These are phyloP conservation scores for Xiphias gladius DNA, from an alignment of 2,113 vertebrate species.

Conservation along the genomic window DNA sequence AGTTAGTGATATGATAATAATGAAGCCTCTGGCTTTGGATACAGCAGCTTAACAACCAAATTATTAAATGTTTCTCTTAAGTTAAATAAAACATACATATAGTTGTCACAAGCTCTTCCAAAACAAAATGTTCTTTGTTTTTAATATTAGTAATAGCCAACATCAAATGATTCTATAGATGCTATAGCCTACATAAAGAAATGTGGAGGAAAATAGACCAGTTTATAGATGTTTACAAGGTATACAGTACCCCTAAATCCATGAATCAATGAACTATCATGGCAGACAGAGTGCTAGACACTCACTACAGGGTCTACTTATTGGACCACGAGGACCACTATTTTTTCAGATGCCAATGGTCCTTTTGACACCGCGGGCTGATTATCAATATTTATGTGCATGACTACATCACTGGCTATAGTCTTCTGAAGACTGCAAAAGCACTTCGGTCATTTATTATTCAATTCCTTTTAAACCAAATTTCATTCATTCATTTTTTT, in stretches of 20 bases:
- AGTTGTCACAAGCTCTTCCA: neutral
- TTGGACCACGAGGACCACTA: slow-evolving; percentile 35
- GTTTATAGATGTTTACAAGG: slow-evolving; percentile 25
- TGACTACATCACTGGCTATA: slow-evolving; percentile 3
- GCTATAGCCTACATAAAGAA: neutral
- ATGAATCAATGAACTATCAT: neutral
- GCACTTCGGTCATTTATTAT: slow-evolving; percentile 6
- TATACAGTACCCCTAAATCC: neutral
- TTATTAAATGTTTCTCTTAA: neutral
- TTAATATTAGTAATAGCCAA: neutral
- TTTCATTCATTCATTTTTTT: neutral
- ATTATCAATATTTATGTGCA: slow-evolving; percentile 36
- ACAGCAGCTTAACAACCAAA: slow-evolving; percentile 11
- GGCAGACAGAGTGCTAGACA: slow-evolving; percentile 16
- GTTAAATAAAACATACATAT: neutral
- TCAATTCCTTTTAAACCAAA: neutral
- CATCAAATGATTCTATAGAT: neutral
- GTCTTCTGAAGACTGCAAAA: slow-evolving; percentile 13
- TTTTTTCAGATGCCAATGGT: slow-evolving; percentile 34
- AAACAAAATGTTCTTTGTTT: neutral
- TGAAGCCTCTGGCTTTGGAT: neutral
- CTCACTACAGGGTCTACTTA: slow-evolving; percentile 41
- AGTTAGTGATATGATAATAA: slow-evolving; percentile 7
- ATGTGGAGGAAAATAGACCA: neutral
- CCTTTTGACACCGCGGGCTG: slow-evolving; percentile 15